phyloP scores from a whole-genome alignment of 2,797 vertebrate genomes.

The Pygocentrus nattereri region DNA sequence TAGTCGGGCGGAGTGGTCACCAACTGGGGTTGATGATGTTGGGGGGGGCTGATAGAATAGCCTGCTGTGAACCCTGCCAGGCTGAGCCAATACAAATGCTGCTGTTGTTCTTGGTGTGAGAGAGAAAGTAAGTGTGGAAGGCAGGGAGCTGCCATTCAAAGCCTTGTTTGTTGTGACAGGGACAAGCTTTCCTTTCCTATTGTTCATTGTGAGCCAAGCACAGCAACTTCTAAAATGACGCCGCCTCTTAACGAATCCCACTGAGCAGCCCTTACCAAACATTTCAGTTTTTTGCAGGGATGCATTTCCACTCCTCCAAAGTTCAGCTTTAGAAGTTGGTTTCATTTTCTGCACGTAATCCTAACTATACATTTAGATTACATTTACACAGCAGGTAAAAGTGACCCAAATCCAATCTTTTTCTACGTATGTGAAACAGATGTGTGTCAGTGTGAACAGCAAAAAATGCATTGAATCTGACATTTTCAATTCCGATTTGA shows the following conservation, averaged over 20 bases:
- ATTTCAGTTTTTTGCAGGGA: too few species aligned
- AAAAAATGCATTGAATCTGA: too few species aligned
- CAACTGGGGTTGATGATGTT: constrained; percentile 26
- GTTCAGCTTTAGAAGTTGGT: too few species aligned
- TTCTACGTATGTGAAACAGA: too few species aligned
- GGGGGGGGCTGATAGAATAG: constrained; percentile 47
- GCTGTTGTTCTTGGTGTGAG: constrained; percentile 41
- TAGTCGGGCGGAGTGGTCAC: constrained; percentile 51
- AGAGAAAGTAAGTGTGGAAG: not conserved
- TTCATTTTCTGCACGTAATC: too few species aligned
- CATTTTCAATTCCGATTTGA: too few species aligned
- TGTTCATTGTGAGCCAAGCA: constrained; percentile 37
- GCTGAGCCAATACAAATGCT: constrained; percentile 44
- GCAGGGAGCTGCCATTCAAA: constrained; percentile 38
- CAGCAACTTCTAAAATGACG: constrained; percentile 31
- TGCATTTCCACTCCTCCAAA: too few species aligned
- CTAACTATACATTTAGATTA: too few species aligned
- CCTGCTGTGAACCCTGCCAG: constrained; percentile 46
- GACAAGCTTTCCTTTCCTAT: constrained; percentile 38
- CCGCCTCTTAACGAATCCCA: not conserved
- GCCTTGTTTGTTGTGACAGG: constrained; percentile 52
- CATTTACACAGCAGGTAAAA: too few species aligned
- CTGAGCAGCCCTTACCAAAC: constrained; percentile 20
- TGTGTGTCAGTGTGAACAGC: too few species aligned
- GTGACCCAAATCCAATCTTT: too few species aligned